Evolutionary conservation across 2,113 vertebrate species (phyloP), one percentile per base, ranked within the genome.

Genomic region (Suncus etruscus): DNA sequence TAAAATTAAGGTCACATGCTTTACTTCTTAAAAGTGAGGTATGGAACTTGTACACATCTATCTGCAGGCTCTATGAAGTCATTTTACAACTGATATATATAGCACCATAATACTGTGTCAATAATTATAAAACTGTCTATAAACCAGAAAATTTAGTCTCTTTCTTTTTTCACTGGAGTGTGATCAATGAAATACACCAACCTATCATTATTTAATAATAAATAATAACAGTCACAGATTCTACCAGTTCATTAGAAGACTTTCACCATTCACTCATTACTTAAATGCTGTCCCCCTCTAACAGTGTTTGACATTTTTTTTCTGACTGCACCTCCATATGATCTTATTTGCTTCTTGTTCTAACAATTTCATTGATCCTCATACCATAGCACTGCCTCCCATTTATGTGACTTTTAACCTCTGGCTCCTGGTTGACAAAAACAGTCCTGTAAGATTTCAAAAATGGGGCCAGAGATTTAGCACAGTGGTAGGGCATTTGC

Each of bases 101-200:
- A 91, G 50, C 11, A 16, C 25, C 32, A 83, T 31, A 90, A 69
- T 78, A 54, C 6, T 75, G 14, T 83, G 16, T 80, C 76, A 75
- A 63, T 88, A 77, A 77, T 14, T 54, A 54, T 54, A 54, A 54
- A 54, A 54, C 54, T 54, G 54, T 54, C 54, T 54, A 54, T 54
- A 54, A 91, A 89, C 14, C 20, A 80, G 10, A 94, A 4, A n/a
- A 81, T 86, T 95, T 91, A n/a, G 5, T 92, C 91, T 81, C 2
- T 12, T 68, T 63, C 15, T 45, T 10, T 45, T 58, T 14, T n/a
- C 3, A 15, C 1, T 80, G 22, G 29, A 86, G 65, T 86, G n/a
- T 45, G 80, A 24, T 8, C 63, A 73, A 5, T 81, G 48, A 96
- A 63, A 94, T 87, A 32, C 68, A 65, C 27, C 58, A 78, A 77